Percentiles rank a stretch among this genome's conserved stretches.
Evolutionary conservation across 2,113 vertebrate genomes (phyloP).

Genomic region (Chloropsis hardwickii): DNA sequence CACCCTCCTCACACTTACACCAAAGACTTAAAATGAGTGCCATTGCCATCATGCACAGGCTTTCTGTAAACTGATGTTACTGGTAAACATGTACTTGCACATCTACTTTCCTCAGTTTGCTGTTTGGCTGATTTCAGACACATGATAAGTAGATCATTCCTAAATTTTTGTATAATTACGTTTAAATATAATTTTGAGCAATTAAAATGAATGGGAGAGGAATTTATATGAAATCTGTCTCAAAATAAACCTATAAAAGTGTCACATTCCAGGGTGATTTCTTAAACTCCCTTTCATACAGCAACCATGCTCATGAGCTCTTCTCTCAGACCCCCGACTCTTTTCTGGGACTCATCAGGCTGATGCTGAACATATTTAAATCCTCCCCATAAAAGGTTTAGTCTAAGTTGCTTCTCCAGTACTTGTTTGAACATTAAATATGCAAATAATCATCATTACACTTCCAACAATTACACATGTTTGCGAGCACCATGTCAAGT

Average conservation of each 20-base stretch:
- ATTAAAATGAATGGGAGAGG: slow-evolving; percentile 41
- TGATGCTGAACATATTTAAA: slow-evolving; percentile 73
- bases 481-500: slow-evolving; percentile 84
- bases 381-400: slow-evolving; percentile 76
- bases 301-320: slow-evolving; percentile 26
- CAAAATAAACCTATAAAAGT: slow-evolving; percentile 29
- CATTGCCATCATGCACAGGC: background rate
- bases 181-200: slow-evolving; percentile 61
- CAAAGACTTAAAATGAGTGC: background rate
- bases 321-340: slow-evolving; percentile 30
- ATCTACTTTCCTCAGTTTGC: slow-evolving; percentile 29
- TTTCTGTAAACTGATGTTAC: background rate
- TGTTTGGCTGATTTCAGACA: slow-evolving; percentile 52
- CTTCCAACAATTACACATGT: slow-evolving; percentile 86
- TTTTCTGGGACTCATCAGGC: slow-evolving; percentile 71
- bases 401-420: slow-evolving; percentile 79
- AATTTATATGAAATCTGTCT: slow-evolving; percentile 53
- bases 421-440: slow-evolving; percentile 86
- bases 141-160: slow-evolving; percentile 42
- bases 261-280: background rate
- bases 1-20: background rate
- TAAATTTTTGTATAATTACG: slow-evolving; percentile 35
- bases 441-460: slow-evolving; percentile 87
- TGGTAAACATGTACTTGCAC: slow-evolving; percentile 16
- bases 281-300: slow-evolving; percentile 6